Conservation (phyloP, 2,888 invertebrate species). For the Tanypteryx hageni region DNA sequence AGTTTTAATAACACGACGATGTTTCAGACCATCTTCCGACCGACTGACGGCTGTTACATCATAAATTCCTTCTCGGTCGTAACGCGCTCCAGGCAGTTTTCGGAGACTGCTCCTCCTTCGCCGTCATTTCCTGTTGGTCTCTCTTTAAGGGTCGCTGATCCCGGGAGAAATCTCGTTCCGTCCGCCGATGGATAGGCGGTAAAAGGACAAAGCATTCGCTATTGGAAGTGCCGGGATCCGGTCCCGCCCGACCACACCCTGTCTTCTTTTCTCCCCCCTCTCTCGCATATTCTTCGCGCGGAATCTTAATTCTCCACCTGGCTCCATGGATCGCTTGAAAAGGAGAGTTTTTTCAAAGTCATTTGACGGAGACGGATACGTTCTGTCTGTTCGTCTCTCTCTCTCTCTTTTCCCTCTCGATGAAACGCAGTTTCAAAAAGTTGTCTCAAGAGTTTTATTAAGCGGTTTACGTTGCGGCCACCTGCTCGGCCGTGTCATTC, state of each 20-base stretch:
- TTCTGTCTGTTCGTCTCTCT: too few species aligned
- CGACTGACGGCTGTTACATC: too few species aligned
- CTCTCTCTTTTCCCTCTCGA: background rate
- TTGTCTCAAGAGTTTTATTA: background rate
- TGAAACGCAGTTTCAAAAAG: background rate
- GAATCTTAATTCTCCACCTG: conserved; percentile 62
- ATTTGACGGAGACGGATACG: conserved; percentile 12
- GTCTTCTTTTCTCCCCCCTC: background rate
- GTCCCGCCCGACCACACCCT: conserved; percentile 39
- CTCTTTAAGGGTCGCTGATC: conserved; percentile 52
- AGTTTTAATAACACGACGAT: too few species aligned
- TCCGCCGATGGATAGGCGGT: background rate
- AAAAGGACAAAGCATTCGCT: conserved; percentile 28
- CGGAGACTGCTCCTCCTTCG: background rate
- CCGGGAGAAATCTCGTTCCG: background rate
- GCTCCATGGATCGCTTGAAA: conserved; percentile 31
- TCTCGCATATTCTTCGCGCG: background rate
- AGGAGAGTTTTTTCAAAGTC: conserved; percentile 37
- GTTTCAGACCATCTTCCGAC: too few species aligned
- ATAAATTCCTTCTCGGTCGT: too few species aligned
- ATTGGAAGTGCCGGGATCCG: conserved; percentile 62
- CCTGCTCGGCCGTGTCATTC: background rate
- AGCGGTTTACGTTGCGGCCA: background rate
- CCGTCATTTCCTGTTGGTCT: conserved; percentile 29
- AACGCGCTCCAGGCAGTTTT: background rate